Evolutionary conservation across 2,113 vertebrate species (phyloP).

Genomic region (Tretioscincus oriximinensis): DNA sequence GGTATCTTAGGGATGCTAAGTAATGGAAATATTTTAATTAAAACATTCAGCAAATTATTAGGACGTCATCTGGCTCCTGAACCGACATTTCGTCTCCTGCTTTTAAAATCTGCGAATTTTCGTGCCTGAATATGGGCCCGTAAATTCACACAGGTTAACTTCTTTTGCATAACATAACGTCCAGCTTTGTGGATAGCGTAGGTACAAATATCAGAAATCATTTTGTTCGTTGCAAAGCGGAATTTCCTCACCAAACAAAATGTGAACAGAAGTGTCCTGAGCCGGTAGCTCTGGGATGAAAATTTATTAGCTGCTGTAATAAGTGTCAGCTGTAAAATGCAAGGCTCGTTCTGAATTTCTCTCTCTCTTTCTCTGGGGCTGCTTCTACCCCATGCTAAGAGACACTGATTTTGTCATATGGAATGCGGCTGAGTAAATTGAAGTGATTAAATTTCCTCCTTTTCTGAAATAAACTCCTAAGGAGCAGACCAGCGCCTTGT

Average conservation of each 20-base stretch:
- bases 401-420: neutral
- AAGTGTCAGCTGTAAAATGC: neutral
- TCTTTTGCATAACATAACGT: neutral
- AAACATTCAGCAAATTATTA: no score
- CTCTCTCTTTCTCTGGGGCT: neutral
- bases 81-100: neutral
- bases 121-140: neutral
- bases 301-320: neutral
- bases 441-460: conserved; percentile 14
- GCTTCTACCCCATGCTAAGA: neutral
- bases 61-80: no score
- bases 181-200: neutral
- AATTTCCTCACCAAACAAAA: neutral
- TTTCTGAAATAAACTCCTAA: neutral
- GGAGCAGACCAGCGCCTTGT: neutral
- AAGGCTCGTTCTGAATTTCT: neutral
- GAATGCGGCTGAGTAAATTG: neutral
- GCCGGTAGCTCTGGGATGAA: neutral
- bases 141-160: neutral
- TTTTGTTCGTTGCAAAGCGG: no score
- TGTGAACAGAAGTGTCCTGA: neutral
- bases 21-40: no score
- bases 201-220: neutral
- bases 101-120: neutral
- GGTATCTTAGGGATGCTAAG: no score